Evolutionary conservation across 2,888 invertebrate genomes (phyloP), one percentile per base, ranked within the genome.

Genomic region (Augochlorella aurata): DNA sequence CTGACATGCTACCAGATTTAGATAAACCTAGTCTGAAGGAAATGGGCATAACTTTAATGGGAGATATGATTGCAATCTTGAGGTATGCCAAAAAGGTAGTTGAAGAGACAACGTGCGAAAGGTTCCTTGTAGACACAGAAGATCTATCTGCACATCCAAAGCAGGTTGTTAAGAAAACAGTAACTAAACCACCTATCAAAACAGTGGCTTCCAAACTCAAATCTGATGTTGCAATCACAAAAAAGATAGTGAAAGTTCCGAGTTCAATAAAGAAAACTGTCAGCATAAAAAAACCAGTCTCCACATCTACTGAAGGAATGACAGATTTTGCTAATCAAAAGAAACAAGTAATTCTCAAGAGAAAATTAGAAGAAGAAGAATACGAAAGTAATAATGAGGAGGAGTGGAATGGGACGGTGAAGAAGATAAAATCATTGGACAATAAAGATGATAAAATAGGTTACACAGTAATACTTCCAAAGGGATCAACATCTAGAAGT

Each of bases 21-120:
- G 97, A 96, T 88, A 98, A 98, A 90, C 98, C 98, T 87, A 97
- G 97, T 91, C 94, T 98, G 2, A 95, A 96, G 76, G 98, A 98
- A 88, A 98, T 98, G 98, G 98, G 97, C 0, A 97, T 98, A 49
- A 95, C 95, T 0, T 91, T 95, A 47, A 95, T 96, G 94, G 96
- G 96, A 1, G 96, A 96, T 88, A 94, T 96, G 88, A 96, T 96
- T 82, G 95, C 95, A 16, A 96, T 96, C 78, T 91, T 96, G 12
- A 95, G 95, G 87, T 95, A 96, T 91, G 95, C 96, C 0, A 96
- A 95, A 87, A 94, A 94, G 84, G 94, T 95, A 12, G 94, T 95
- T 47, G 95, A 95, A 81, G 94, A 95, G 50, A 93, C 92, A 7
- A 93, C 93, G 0, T 93, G 93, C 58, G 92, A 93, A 79, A 91